phyloP scores from a whole-genome alignment of 2,888 invertebrate species.

The Neuroscelio doddi region DNA sequence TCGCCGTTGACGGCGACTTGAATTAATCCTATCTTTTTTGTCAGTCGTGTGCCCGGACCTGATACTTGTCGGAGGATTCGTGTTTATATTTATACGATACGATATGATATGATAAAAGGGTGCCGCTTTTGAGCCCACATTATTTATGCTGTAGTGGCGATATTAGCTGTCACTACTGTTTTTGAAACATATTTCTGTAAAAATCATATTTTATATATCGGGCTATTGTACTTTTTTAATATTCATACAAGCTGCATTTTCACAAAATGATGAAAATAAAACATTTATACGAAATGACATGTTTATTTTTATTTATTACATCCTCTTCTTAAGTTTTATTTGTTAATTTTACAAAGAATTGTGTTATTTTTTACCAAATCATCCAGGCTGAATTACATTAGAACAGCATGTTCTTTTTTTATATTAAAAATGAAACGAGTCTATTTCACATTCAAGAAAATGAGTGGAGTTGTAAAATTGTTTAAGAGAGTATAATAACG shows the following conservation, averaged over 20 bases:
- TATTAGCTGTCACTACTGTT: conserved; percentile 12
- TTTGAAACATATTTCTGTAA: conserved; percentile 64
- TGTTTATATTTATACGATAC: conserved; percentile 32
- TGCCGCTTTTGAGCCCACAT: conserved; percentile 31
- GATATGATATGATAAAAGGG: conserved; percentile 24
- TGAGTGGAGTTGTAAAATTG: no score
- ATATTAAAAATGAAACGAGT: no score
- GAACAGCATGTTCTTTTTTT: no score
- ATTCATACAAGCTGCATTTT: conserved; percentile 67
- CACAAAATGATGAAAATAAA: conserved; percentile 66
- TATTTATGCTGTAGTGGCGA: conserved; percentile 48
- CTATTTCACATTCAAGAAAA: no score
- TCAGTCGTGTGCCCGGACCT: conserved; percentile 10
- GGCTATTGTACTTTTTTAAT: conserved; percentile 72
- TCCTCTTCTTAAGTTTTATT: no score
- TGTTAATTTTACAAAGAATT: no score
- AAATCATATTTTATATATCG: conserved; percentile 71
- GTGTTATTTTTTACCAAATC: no score
- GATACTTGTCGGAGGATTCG: conserved; percentile 14
- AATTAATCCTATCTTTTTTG: conserved; percentile 4
- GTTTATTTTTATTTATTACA: no score
- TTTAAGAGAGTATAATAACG: no score
- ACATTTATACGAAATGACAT: conserved; percentile 61
- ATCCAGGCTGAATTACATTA: no score
- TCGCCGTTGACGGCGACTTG: background rate